Evolutionary conservation across 2,888 invertebrate genomes (phyloP), one percentile per base, ranked within the genome.

Genomic region (Therioaphis trifolii): DNA sequence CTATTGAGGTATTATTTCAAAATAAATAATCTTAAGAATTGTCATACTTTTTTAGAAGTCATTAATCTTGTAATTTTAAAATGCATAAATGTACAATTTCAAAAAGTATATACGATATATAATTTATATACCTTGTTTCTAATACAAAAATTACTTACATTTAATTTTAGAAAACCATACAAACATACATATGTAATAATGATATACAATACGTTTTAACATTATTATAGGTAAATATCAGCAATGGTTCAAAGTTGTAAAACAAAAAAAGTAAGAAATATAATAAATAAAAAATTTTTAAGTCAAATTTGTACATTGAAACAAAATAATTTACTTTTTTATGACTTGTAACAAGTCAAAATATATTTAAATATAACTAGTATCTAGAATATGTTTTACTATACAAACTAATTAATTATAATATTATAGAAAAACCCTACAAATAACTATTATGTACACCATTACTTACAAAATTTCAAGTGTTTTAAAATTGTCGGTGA

Each of bases 381-480:
- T 63, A 15, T 29, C n/a, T 29, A 77, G 43, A 76, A 29, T 77
- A 77, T 1, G 24, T 63, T 46, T 63, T 63, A 76, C 46, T 21
- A 63, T 77, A 63, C 49, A 63, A 43, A 43, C n/a, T 76, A 46
- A 46, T 63, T 27, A 46, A 46, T 63, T 27, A 27, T 5, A 46
- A 15, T 66, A 49, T 46, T 77, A 77, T 29, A 66, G 14, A 29
- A 63, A 49, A 15, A 49, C n/a, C 29, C 29, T 77, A 77, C 29
- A 49, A 75, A 24, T 52, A 61, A 29, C 3, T 49, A 15, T 63
- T 77, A 77, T 77, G 15, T 77, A 77, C 76, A 76, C 4, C 14
- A 49, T 29, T 77, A 77, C 63, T 63, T 77, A 63, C 76, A 77
- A 29, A 29, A 77, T 40, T 35, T 72, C 40, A 40, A 75, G n/a